Evolutionary conservation across 2,113 vertebrate species (phyloP).

Genomic region (Apodemus speciosus): DNA sequence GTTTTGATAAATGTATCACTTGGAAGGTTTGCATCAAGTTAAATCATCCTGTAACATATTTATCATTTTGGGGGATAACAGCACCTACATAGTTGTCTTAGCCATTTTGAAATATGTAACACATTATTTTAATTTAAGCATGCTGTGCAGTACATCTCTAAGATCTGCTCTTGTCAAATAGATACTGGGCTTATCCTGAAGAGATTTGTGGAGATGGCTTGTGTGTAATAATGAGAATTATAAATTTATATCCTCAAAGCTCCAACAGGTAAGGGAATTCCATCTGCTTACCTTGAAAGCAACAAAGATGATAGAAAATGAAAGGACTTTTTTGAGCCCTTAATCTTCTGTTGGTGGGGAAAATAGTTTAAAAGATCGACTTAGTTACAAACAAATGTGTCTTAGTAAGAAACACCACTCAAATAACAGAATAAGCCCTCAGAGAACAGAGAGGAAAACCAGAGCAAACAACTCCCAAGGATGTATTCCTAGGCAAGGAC

Average conservation of each 20-base stretch:
- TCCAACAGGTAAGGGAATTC: background rate
- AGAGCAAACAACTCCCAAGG: background rate
- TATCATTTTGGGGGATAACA: background rate
- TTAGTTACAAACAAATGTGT: background rate
- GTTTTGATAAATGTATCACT: background rate
- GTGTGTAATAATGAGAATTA: background rate
- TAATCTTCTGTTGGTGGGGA: background rate
- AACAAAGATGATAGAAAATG: background rate
- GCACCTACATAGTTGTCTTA: background rate
- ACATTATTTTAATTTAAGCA: conserved; percentile 22
- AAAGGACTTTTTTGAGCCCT: background rate
- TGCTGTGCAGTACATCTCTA: background rate
- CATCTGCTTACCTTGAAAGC: background rate
- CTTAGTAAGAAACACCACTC: background rate
- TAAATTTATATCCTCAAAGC: background rate
- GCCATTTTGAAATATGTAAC: background rate
- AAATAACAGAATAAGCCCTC: background rate
- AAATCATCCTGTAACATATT: background rate
- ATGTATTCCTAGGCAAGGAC: background rate
- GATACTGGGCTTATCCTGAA: background rate
- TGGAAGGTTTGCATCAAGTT: background rate
- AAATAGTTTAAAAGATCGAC: background rate
- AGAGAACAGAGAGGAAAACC: background rate
- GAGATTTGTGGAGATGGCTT: background rate
- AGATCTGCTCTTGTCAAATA: background rate